These are phyloP conservation scores for Drosophila robusta DNA, from an alignment of 2,888 invertebrate species.

Conservation along the genomic window DNA sequence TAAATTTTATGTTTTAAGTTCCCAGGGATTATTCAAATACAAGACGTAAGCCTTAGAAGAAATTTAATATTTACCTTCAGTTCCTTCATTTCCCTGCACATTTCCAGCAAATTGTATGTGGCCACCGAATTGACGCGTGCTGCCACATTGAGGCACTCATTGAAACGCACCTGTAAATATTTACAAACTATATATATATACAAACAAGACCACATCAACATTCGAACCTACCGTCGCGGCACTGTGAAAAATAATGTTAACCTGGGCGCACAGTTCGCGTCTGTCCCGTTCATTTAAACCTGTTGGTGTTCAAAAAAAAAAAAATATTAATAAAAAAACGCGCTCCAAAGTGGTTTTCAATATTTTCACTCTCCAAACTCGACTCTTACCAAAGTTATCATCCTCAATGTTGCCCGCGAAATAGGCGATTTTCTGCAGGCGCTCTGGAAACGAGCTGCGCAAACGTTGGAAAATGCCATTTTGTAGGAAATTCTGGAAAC, in stretches of 20 bases:
- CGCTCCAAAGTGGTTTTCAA: constrained; percentile 9
- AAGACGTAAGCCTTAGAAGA: too few species aligned
- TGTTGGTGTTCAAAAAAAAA: constrained; percentile 47
- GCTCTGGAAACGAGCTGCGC: constrained; percentile 87
- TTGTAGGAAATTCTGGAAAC: constrained; percentile 90
- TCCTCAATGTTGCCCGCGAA: constrained; percentile 90
- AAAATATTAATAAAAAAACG: background rate
- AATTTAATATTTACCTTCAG: constrained; percentile 87
- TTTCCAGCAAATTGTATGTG: constrained; percentile 92
- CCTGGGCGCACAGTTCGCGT: constrained; percentile 87
- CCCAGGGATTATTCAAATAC: background rate
- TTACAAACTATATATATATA: background rate
- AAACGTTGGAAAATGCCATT: constrained; percentile 91
- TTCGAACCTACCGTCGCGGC: constrained; percentile 91
- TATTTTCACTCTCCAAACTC: constrained; percentile 29
- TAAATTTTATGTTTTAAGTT: background rate
- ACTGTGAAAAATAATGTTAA: constrained; percentile 96
- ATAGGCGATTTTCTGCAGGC: constrained; percentile 89
- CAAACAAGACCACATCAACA: background rate
- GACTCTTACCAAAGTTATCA: constrained; percentile 76
- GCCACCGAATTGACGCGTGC: constrained; percentile 95
- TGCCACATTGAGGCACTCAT: constrained; percentile 95
- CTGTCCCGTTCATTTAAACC: constrained; percentile 89
- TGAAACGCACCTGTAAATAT: constrained; percentile 89
- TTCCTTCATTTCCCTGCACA: constrained; percentile 92